Evolutionary conservation across 2,888 invertebrate species (phyloP).

Genomic region (Hyppa rectilinea): DNA sequence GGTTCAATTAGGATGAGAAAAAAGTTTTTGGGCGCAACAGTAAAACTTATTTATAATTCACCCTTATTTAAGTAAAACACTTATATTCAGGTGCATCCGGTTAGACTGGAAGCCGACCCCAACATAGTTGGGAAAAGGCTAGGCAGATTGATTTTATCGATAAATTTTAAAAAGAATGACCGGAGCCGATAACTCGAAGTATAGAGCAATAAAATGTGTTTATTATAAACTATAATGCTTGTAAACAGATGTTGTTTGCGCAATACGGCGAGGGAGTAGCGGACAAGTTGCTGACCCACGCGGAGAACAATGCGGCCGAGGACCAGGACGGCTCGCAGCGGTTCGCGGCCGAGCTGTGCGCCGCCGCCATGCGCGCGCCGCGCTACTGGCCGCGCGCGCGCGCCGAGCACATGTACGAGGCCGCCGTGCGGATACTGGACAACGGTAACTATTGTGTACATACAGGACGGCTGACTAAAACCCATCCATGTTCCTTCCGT

Average conservation of each 20-base stretch:
- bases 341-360: slow-evolving; percentile 94
- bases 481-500: no score
- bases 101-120: no score
- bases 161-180: not conserved
- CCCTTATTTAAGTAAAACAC: no score
- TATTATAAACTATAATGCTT: not conserved
- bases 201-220: not conserved
- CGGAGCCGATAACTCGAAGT: not conserved
- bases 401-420: slow-evolving; percentile 91
- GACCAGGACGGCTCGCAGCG: slow-evolving; percentile 95
- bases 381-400: slow-evolving; percentile 95
- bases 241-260: slow-evolving; percentile 90
- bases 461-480: no score
- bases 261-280: slow-evolving; percentile 93
- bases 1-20: not conserved
- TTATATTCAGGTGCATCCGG: no score
- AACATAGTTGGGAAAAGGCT: no score
- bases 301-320: slow-evolving; percentile 92
- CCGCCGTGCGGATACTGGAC: slow-evolving; percentile 92
- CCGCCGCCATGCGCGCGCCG: slow-evolving; percentile 95
- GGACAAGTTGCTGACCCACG: slow-evolving; percentile 91
- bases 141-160: no score
- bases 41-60: not conserved
- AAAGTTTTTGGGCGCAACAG: not conserved
- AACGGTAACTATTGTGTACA: slow-evolving; percentile 79